phyloP scores from a whole-genome alignment of 2,888 invertebrate species.

The Scaptomyza tumidula region DNA sequence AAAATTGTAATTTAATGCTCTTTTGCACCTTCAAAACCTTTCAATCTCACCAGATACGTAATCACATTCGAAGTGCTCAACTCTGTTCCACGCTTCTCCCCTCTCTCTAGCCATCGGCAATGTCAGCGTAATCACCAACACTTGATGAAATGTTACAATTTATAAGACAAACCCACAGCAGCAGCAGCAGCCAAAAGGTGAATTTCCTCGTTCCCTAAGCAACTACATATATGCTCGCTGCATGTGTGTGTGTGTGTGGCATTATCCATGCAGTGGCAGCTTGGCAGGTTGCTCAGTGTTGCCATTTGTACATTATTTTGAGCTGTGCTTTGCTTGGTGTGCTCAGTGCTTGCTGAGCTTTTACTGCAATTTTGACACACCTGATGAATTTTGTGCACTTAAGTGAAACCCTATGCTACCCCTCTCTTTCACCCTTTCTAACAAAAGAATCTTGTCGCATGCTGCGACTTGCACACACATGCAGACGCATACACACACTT shows the following conservation, averaged over 20 bases:
- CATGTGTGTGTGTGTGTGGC: constrained; percentile 19
- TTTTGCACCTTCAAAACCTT: constrained; percentile 72
- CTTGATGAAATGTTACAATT: constrained; percentile 78
- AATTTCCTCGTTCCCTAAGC: constrained; percentile 13
- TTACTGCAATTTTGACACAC: constrained; percentile 75
- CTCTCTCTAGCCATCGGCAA: background rate
- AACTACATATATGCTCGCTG: constrained; percentile 7
- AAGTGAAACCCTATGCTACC: constrained; percentile 23
- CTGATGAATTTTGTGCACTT: constrained; percentile 71
- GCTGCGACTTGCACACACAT: constrained; percentile 5
- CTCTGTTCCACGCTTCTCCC: constrained; percentile 6
- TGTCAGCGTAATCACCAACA: constrained; percentile 61
- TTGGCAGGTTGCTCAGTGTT: constrained; percentile 40
- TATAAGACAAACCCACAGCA: constrained; percentile 63
- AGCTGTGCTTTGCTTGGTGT: constrained; percentile 23
- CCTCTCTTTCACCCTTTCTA: constrained; percentile 18
- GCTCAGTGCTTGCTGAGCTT: constrained; percentile 52
- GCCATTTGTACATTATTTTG: constrained; percentile 54
- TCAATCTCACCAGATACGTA: constrained; percentile 69
- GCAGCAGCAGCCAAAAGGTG: constrained; percentile 17
- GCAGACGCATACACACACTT: background rate
- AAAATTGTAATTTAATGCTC: constrained; percentile 73
- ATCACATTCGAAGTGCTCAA: constrained; percentile 64
- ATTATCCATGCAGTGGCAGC: constrained; percentile 43
- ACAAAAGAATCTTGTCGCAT: constrained; percentile 14